These are phyloP conservation scores for Eupithecia insigniata DNA, from an alignment of 2,888 invertebrate genomes.

Conservation along the genomic window DNA sequence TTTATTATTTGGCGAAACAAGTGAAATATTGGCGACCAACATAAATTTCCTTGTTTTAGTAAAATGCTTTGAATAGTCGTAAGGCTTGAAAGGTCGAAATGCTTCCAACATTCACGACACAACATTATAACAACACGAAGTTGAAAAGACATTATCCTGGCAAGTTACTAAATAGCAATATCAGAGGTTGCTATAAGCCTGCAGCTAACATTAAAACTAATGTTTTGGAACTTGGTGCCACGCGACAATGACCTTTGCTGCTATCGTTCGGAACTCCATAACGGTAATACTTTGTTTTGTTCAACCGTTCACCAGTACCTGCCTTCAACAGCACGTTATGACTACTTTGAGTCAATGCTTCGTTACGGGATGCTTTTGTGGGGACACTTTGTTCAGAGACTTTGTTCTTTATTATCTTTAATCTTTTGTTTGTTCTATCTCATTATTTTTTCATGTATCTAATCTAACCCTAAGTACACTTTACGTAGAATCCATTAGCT, in stretches of 20 bases:
- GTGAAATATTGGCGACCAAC: too few species aligned
- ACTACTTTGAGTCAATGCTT: conserved; percentile 1
- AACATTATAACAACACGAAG: conserved; percentile 28
- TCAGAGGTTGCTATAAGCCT: conserved; percentile 28
- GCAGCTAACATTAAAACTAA: conserved; percentile 36
- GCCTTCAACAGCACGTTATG: neutral
- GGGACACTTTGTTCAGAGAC: neutral
- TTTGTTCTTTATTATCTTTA: neutral
- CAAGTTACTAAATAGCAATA: conserved; percentile 36
- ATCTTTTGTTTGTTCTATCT: neutral
- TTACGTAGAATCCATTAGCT: conserved; percentile 29
- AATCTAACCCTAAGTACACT: conserved; percentile 16
- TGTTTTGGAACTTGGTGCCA: conserved; percentile 28
- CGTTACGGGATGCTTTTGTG: neutral
- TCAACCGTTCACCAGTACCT: neutral
- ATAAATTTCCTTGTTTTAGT: too few species aligned
- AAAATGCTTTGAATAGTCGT: neutral
- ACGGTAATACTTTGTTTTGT: conserved; percentile 18
- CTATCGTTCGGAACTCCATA: conserved; percentile 20
- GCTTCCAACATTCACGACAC: conserved; percentile 21
- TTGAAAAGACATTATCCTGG: conserved; percentile 32
- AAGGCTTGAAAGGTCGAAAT: conserved; percentile 8
- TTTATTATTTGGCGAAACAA: too few species aligned
- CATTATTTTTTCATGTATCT: conserved; percentile 6
- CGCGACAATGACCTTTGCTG: conserved; percentile 29